Evolutionary conservation across 2,113 vertebrate species (phyloP).

Genomic region (Hemiprocne comata): DNA sequence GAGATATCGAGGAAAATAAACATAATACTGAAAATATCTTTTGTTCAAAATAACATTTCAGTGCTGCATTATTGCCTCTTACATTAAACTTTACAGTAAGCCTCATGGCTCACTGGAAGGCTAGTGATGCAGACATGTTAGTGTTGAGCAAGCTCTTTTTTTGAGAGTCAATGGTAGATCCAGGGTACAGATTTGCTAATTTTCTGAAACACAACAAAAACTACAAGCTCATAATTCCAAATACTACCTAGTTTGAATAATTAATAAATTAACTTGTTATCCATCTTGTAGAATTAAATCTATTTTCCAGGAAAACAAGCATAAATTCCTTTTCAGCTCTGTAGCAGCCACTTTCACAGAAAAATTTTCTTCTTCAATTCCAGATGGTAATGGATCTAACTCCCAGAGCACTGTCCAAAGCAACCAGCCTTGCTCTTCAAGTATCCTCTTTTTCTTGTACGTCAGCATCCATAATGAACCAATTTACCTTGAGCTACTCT

Average conservation of each 20-base stretch:
- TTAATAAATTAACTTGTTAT: neutral
- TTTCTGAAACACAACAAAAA: neutral
- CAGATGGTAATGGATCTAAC: neutral
- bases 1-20: neutral
- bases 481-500: neutral
- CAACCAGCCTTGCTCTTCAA: neutral
- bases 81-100: neutral
- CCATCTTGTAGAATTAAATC: neutral
- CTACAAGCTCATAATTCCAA: neutral
- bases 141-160: neutral
- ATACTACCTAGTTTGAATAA: neutral
- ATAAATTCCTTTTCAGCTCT: neutral
- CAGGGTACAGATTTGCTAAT: neutral
- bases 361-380: neutral
- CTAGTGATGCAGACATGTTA: neutral
- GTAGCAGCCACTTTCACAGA: neutral
- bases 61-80: neutral
- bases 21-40: neutral
- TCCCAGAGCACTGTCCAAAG: neutral
- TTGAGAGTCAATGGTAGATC: neutral
- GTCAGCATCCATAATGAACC: neutral
- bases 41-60: neutral
- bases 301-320: neutral
- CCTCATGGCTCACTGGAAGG: neutral
- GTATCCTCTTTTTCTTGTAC: neutral